Evolutionary conservation across 2,888 invertebrate genomes (phyloP).

Genomic region (Aspidiotus rigidus): DNA sequence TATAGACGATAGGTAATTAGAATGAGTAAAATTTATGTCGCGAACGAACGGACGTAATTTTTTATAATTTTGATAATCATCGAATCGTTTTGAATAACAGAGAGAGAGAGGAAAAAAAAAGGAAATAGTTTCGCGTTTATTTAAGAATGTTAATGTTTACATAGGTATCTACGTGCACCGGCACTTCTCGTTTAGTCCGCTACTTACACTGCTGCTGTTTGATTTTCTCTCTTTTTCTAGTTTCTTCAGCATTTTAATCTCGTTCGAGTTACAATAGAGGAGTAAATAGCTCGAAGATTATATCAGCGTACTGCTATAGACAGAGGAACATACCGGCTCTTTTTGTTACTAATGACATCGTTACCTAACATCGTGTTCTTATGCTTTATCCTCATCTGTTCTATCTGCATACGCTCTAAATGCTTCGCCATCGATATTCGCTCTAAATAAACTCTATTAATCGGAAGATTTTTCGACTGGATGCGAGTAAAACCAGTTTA

Average conservation of each 20-base stretch:
- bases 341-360: slow-evolving; percentile 2
- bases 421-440: slow-evolving; percentile 4
- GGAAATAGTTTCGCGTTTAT: slow-evolving; percentile 2
- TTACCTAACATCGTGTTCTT: slow-evolving; percentile 1
- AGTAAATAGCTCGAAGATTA: neutral
- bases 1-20: neutral
- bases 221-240: neutral
- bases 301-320: neutral
- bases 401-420: neutral
- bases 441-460: slow-evolving; percentile 8
- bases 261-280: neutral
- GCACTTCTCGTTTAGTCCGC: no score
- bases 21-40: slow-evolving; percentile 2
- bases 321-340: slow-evolving; percentile 1
- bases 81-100: neutral
- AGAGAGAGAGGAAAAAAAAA: no score
- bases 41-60: neutral
- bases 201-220: no score
- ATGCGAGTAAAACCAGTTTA: slow-evolving; percentile 7
- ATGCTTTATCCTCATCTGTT: no score
- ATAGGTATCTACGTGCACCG: neutral
- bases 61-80: neutral
- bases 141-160: neutral
- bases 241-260: neutral
- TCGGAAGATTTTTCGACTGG: neutral